These are phyloP conservation scores for Ariolimax columbianus DNA, from an alignment of 2,888 invertebrate species.

Conservation along the genomic window DNA sequence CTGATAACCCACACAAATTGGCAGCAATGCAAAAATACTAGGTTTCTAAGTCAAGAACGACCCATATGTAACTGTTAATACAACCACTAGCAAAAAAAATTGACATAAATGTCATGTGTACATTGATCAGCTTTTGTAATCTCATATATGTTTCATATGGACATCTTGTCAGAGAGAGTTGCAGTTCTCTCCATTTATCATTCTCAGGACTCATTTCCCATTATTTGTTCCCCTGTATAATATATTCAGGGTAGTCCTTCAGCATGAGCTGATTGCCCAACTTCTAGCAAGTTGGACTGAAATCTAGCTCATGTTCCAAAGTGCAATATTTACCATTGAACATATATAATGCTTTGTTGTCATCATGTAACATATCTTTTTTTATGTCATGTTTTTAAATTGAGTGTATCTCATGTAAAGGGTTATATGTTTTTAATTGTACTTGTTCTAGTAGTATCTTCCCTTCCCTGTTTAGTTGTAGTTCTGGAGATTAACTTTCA, in stretches of 20 bases:
- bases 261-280: neutral
- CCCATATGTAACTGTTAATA: too few relatives aligned
- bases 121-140: too few relatives aligned
- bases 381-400: neutral
- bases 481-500: too few relatives aligned
- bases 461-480: neutral
- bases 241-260: neutral
- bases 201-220: conserved; percentile 7
- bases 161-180: too few relatives aligned
- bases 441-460: neutral
- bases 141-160: too few relatives aligned
- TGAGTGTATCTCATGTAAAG: neutral
- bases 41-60: too few relatives aligned
- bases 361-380: conserved; percentile 1
- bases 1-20: too few relatives aligned
- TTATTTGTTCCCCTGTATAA: neutral
- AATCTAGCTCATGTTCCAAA: conserved; percentile 10
- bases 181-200: neutral
- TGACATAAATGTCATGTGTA: too few relatives aligned
- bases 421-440: neutral
- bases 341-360: neutral
- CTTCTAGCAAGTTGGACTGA: too few relatives aligned
- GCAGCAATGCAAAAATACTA: too few relatives aligned
- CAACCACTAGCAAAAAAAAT: too few relatives aligned
- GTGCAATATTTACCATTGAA: conserved; percentile 42